These are phyloP conservation scores for Gryllus bimaculatus DNA, from an alignment of 1,140 invertebrate species.

Conservation along the genomic window DNA sequence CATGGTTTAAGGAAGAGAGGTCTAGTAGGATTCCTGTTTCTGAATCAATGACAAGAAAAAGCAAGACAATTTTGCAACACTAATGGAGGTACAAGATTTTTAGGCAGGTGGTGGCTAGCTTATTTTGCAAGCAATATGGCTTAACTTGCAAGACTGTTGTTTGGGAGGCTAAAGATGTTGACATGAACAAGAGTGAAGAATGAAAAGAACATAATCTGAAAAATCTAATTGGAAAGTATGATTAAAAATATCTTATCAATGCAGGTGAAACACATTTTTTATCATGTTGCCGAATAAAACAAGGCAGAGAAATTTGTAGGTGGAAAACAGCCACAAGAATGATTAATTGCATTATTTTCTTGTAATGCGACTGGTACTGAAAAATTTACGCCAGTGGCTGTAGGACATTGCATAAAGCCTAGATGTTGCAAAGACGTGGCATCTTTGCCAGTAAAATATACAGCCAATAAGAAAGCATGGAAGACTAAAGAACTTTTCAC, in stretches of 20 bases:
- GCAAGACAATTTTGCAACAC: too few species aligned
- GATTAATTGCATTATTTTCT: conserved; percentile 2
- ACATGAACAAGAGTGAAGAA: too few species aligned
- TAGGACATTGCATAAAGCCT: not conserved
- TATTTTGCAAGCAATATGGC: not conserved
- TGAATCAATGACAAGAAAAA: too few species aligned
- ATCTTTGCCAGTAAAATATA: conserved; percentile 9
- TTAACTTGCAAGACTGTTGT: not conserved
- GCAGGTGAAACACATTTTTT: conserved; percentile 11
- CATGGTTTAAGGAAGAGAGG: too few species aligned
- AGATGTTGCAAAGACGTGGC: not conserved
- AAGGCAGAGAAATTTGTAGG: conserved; percentile 7
- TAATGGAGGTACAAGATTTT: not conserved
- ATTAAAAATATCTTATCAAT: conserved; percentile 5
- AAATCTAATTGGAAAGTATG: not conserved
- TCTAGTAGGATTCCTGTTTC: too few species aligned
- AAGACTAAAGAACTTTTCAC: conserved; percentile 15
- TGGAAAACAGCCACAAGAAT: conserved; percentile 8
- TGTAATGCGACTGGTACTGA: conserved; percentile 4
- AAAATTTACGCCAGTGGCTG: not conserved
- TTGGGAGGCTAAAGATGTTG: not conserved
- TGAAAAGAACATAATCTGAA: not conserved
- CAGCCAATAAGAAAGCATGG: conserved; percentile 11
- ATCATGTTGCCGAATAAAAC: conserved; percentile 12
- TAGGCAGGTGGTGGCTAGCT: not conserved